These are phyloP conservation scores for Hiodon alosoides DNA, from an alignment of 2,113 vertebrate genomes.

Conservation along the genomic window DNA sequence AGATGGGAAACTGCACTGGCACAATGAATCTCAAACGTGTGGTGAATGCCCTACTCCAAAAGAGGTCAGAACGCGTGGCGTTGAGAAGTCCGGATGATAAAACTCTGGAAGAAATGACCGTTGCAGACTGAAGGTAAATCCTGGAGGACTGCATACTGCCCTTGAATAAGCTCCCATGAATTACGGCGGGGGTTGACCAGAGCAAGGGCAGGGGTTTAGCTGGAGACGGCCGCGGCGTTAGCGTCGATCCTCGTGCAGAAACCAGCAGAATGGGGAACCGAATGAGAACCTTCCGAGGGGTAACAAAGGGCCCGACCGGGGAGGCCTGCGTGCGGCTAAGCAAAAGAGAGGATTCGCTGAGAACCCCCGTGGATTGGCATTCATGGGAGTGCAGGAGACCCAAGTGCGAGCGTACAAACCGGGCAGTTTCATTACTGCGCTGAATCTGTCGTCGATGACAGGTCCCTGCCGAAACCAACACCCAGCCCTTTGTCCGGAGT, in stretches of 20 bases:
- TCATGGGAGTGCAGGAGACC: not conserved
- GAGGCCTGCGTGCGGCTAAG: not conserved
- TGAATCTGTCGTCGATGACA: slow-evolving; percentile 4
- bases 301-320: slow-evolving; percentile 15
- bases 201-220: not conserved
- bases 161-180: not conserved
- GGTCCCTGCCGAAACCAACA: not conserved
- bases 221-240: not conserved
- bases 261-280: not conserved
- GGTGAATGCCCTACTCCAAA: too few relatives aligned
- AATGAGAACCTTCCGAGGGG: slow-evolving; percentile 20
- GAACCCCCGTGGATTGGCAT: not conserved
- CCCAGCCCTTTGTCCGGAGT: not conserved
- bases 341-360: not conserved
- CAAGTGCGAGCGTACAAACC: not conserved
- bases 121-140: too few relatives aligned
- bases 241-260: slow-evolving; percentile 10
- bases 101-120: too few relatives aligned
- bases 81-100: too few relatives aligned
- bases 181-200: not conserved
- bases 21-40: too few relatives aligned
- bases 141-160: too few relatives aligned
- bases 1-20: too few relatives aligned
- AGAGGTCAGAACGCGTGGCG: too few relatives aligned
- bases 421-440: slow-evolving; percentile 16